These are phyloP conservation scores for Pterocles gutturalis DNA, from an alignment of 2,113 vertebrate species.

Conservation along the genomic window DNA sequence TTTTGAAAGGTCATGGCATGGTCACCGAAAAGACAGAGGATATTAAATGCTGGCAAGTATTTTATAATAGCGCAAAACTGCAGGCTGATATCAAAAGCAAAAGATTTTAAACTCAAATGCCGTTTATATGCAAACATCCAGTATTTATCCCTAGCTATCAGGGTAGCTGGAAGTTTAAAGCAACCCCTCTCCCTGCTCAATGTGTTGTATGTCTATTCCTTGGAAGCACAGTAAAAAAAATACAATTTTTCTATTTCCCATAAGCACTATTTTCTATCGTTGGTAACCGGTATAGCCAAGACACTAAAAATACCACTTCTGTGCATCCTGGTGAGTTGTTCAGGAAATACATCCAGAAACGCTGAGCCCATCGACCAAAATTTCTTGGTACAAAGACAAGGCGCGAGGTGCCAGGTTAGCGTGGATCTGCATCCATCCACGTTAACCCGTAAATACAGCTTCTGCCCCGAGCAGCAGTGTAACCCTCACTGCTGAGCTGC, in stretches of 20 bases:
- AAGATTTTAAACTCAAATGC: slow-evolving; percentile 28
- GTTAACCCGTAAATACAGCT: fast-evolving
- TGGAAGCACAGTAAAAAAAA: background rate
- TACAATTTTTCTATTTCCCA: background rate
- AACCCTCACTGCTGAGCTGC: background rate
- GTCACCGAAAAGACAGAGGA: slow-evolving; percentile 72
- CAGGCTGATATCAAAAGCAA: slow-evolving; percentile 16
- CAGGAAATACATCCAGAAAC: background rate
- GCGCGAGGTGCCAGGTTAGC: fast-evolving
- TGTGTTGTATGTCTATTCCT: background rate
- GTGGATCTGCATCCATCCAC: fast-evolving
- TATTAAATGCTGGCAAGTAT: slow-evolving; percentile 59
- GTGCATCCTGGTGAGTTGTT: background rate
- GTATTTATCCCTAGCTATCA: background rate
- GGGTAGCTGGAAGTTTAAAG: background rate
- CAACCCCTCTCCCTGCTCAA: background rate
- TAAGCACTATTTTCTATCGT: background rate
- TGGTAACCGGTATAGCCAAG: background rate
- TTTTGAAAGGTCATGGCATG: slow-evolving; percentile 80
- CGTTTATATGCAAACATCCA: background rate
- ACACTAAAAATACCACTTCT: background rate
- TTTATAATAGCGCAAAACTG: slow-evolving; percentile 1
- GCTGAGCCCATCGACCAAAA: background rate
- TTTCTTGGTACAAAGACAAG: background rate
- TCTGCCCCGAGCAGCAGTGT: fast-evolving